Base-by-base conservation (phyloP, 1,140 invertebrate species). In the Heliothis virescens region DNA sequence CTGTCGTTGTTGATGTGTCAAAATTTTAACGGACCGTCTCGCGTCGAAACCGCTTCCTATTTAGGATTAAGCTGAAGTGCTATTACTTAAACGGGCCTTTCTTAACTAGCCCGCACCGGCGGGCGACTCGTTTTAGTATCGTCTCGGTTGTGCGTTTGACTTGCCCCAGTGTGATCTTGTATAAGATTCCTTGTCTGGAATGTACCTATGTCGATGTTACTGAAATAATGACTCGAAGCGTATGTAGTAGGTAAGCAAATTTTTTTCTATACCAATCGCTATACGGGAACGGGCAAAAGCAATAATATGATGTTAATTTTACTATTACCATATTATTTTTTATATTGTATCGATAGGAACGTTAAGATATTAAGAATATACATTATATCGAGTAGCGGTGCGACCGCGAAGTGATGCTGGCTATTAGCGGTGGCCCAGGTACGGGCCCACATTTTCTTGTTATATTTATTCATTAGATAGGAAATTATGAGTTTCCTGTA, bases 301-400 rank as follows among this genome's bases (percentile, higher is more conserved):
- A 94, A 94, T 94, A 94, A 94, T 94, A 94, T 94, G 91, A 94
- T 91, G 92, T 94, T 94, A 94, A 93, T 94, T 94, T 94, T 92
- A 94, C 93, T 92, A 94, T 94, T 94, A 94, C 92, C 92, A 94
- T 94, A 93, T 94, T 94, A 94, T 94, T 94, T 94, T 94, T 93
- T 94, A 92, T 94, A 93, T 94, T 94, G 85, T 94, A 93, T 92
- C 91, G 89, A 92, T 94, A 93, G 86, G 88, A 87, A 86, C 89
- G 86, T 92, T 94, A 93, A 94, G 91, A 90, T 94, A 92, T 94
- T 92, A 92, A 92, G 86, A 85, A 87, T 92, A 89, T 92, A 93
- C 87, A 90, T 86, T 90, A 88, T 90, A 88, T 90, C 85, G 87
- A 91, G 92, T 92, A 92, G 93, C 93, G 93, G 92, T 94, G 90